Percentiles rank a stretch among this genome's conserved stretches.
Evolutionary conservation across 2,888 invertebrate genomes (phyloP).

Genomic region (Laspeyria flexula): DNA sequence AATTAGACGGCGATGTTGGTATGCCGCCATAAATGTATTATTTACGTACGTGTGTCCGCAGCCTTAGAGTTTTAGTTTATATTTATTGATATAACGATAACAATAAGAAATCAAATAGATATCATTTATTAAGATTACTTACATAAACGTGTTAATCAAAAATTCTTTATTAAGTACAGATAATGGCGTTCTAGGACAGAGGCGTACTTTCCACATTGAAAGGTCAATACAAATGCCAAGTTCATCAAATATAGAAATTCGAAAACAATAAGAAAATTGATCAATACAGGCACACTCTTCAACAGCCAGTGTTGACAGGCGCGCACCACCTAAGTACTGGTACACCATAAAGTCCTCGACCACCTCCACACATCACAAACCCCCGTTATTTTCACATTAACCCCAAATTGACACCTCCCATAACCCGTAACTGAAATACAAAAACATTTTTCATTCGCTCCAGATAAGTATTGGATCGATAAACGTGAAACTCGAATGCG

Average conservation of each 20-base stretch:
- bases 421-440: conserved; percentile 43
- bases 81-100: no score
- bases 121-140: no score
- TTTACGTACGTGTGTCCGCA: no score
- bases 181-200: no score
- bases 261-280: conserved; percentile 61
- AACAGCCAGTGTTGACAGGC: conserved; percentile 50
- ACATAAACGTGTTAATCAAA: no score
- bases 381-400: conserved; percentile 51
- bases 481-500: conserved; percentile 51
- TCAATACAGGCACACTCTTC: conserved; percentile 60
- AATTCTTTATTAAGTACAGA: no score
- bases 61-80: no score
- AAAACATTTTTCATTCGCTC: conserved; percentile 62
- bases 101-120: no score
- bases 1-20: no score
- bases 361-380: conserved; percentile 11
- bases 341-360: conserved; percentile 4
- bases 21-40: no score
- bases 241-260: conserved; percentile 47
- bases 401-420: conserved; percentile 33
- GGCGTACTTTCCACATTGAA: no score
- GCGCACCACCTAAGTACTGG: conserved; percentile 34
- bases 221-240: conserved; percentile 40
- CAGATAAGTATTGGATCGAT: conserved; percentile 73